Evolutionary conservation across 1,140 invertebrate species (phyloP).

Genomic region (Platyscapa corneri): DNA sequence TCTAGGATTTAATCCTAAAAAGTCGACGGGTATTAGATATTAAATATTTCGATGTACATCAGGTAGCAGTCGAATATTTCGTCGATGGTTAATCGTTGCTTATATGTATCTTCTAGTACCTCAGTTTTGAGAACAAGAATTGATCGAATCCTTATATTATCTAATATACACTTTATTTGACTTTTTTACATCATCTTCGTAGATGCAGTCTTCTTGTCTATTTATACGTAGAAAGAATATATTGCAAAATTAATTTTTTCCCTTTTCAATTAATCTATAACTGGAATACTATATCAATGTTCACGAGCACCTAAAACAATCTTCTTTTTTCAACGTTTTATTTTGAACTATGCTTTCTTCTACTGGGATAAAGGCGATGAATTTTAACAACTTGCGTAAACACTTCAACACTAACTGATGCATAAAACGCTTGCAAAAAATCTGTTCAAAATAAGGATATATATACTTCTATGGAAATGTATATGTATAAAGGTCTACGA

Average conservation of each 20-base stretch:
- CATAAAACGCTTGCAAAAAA: constrained; percentile 20
- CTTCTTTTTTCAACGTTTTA: background rate
- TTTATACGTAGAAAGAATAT: constrained; percentile 15
- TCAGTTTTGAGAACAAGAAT: background rate
- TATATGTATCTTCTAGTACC: background rate
- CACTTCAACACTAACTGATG: constrained; percentile 25
- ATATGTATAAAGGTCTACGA: constrained; percentile 31
- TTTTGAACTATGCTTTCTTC: background rate
- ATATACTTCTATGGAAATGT: constrained; percentile 14
- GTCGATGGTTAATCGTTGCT: constrained; percentile 18
- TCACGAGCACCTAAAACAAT: background rate
- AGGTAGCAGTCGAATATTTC: background rate
- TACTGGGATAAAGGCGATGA: constrained; percentile 30
- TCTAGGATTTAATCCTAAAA: background rate
- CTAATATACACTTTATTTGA: background rate
- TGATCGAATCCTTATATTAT: background rate
- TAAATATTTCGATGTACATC: constrained; percentile 25
- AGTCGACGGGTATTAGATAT: background rate
- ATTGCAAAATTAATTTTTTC: background rate
- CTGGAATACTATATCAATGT: constrained; percentile 5
- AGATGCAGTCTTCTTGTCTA: constrained; percentile 20
- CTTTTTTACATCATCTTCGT: background rate
- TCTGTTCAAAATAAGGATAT: constrained; percentile 8
- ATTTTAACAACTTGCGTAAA: constrained; percentile 19
- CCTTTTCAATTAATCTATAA: background rate